A percentile compares a stretch with the other conserved stretches of the same genome.
Conservation (phyloP, 2,888 invertebrate genomes). For the Mesochorus sp. region DNA sequence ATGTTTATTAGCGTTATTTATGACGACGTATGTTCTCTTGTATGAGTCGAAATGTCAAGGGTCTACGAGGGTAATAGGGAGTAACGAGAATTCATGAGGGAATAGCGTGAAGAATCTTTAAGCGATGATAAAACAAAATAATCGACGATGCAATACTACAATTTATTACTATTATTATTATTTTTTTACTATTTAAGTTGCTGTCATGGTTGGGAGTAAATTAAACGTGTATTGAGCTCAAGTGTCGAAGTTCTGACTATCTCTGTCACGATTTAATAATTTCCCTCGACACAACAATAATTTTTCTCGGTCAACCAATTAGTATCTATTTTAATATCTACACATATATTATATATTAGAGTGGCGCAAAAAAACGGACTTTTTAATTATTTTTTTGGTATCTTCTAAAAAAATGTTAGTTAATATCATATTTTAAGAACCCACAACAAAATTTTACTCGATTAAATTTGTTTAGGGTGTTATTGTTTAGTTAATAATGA, state of each 20-base stretch:
- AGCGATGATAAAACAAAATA: background rate
- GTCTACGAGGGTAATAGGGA: background rate
- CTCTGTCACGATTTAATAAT: background rate
- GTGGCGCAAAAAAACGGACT: no score
- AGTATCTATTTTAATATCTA: no score
- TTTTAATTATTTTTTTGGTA: no score
- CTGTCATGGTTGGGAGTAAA: background rate
- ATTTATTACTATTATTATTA: background rate
- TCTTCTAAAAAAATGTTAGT: no score
- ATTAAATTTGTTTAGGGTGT: no score
- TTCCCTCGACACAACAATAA: background rate
- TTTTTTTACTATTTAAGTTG: background rate
- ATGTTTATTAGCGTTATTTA: background rate
- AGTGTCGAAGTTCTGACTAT: background rate
- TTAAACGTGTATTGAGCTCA: background rate
- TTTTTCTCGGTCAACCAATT: slow-evolving; percentile 3
- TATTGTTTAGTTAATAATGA: no score
- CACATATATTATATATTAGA: no score
- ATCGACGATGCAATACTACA: background rate
- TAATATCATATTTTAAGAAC: no score
- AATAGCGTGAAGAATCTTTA: background rate
- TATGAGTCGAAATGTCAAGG: background rate
- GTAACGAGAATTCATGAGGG: background rate
- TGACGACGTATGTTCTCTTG: background rate
- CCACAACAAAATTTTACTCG: no score